These are phyloP conservation scores for Drosophila quinaria DNA, from an alignment of 2,888 invertebrate genomes.

Conservation along the genomic window DNA sequence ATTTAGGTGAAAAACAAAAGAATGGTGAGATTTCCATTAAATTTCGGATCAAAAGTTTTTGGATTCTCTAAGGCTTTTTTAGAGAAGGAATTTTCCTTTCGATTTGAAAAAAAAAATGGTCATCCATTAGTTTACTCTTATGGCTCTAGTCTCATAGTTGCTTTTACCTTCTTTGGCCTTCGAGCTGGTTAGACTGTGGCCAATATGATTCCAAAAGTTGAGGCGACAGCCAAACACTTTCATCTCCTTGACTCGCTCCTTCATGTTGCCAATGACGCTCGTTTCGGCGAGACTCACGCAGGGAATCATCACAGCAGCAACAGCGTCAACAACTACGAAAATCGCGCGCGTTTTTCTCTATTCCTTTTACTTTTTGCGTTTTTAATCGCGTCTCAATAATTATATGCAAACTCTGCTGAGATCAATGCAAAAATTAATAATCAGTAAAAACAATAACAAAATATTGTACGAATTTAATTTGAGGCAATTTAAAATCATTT, in stretches of 20 bases:
- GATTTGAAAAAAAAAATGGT: background rate
- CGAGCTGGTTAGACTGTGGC: constrained; percentile 84
- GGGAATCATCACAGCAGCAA: constrained; percentile 85
- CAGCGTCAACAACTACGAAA: constrained; percentile 21
- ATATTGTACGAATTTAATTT: constrained; percentile 23
- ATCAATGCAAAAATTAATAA: constrained; percentile 15
- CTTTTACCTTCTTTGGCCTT: constrained; percentile 84
- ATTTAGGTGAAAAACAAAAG: background rate
- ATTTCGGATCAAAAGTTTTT: too few relatives aligned
- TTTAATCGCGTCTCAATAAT: constrained; percentile 27
- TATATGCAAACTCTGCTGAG: constrained; percentile 36
- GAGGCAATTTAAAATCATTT: constrained; percentile 51
- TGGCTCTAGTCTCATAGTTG: background rate
- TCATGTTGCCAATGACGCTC: constrained; percentile 87
- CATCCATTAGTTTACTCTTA: background rate
- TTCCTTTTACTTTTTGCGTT: constrained; percentile 5
- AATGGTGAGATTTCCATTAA: too few relatives aligned
- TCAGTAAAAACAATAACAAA: constrained; percentile 12
- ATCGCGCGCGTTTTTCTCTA: constrained; percentile 26
- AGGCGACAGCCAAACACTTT: constrained; percentile 87
- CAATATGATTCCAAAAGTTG: constrained; percentile 87
- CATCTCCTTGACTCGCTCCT: constrained; percentile 87
- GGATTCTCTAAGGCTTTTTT: background rate
- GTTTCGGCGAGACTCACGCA: constrained; percentile 86
- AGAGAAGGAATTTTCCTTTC: background rate